Evolutionary conservation across 2,888 invertebrate species (phyloP).

Genomic region (Epirrhoe alternata): DNA sequence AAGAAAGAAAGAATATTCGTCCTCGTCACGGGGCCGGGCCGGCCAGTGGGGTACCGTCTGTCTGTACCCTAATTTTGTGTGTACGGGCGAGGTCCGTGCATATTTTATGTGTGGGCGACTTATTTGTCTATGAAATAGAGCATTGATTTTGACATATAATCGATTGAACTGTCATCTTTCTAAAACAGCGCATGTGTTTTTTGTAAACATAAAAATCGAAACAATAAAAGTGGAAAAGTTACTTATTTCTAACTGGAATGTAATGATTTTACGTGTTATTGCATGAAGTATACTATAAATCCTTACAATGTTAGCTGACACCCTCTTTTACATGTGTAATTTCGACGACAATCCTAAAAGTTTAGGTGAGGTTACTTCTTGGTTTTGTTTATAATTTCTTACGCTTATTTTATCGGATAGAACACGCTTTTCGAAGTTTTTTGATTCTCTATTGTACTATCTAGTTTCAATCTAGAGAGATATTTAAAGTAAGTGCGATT

Average conservation of each 20-base stretch:
- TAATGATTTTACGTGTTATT: not conserved
- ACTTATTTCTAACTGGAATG: slow-evolving; percentile 19
- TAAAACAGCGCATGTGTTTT: slow-evolving; percentile 21
- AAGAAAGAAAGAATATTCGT: too few species aligned
- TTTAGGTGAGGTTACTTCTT: slow-evolving; percentile 55
- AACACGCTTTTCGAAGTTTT: not conserved
- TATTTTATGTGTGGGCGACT: not conserved
- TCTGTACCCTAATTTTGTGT: too few species aligned
- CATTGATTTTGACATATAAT: not conserved
- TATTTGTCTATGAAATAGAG: not conserved
- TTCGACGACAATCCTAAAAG: slow-evolving; percentile 63
- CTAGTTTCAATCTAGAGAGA: too few species aligned
- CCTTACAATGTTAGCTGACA: slow-evolving; percentile 45
- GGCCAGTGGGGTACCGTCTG: too few species aligned
- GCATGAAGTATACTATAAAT: slow-evolving; percentile 8
- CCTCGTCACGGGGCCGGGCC: too few species aligned
- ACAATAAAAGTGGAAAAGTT: not conserved
- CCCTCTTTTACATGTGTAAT: slow-evolving; percentile 65
- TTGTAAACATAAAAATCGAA: slow-evolving; percentile 19
- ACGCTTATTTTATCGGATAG: not conserved
- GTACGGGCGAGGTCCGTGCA: too few species aligned
- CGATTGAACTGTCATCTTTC: slow-evolving; percentile 43
- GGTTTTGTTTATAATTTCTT: not conserved
- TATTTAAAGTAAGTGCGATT: too few species aligned
- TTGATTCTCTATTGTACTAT: not conserved